Percentiles rank a stretch among this genome's conserved stretches.
Conservation (phyloP, 1,140 invertebrate species). For the Drosophila malerkotliana region DNA sequence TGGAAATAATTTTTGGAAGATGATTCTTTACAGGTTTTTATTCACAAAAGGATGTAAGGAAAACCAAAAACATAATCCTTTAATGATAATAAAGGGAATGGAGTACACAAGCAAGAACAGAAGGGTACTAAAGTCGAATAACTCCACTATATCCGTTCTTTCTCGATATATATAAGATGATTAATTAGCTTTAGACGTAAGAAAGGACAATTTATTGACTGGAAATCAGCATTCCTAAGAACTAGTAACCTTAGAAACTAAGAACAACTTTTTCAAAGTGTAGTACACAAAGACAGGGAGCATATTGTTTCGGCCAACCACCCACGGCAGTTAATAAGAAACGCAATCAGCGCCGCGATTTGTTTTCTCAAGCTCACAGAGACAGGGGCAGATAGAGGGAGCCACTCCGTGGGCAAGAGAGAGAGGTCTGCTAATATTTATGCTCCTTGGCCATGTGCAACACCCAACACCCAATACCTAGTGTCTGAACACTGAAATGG, state of each 20-base stretch:
- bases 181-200: too few relatives aligned
- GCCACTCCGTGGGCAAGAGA: constrained; percentile 1
- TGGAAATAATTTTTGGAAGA: background rate
- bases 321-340: constrained; percentile 77
- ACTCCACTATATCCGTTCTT: too few relatives aligned
- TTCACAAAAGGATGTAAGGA: too few relatives aligned
- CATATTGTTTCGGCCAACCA: constrained; percentile 73
- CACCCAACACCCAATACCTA: constrained; percentile 2
- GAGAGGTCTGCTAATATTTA: constrained; percentile 64
- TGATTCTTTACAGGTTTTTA: background rate
- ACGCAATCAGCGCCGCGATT: constrained; percentile 82
- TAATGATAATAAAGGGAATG: too few relatives aligned
- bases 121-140: too few relatives aligned
- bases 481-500: constrained; percentile 51
- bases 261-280: constrained; percentile 6
- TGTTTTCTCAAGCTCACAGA: constrained; percentile 71
- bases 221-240: background rate
- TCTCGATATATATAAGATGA: too few relatives aligned
- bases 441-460: constrained; percentile 47
- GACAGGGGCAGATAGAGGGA: background rate
- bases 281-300: constrained; percentile 48
- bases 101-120: too few relatives aligned
- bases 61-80: too few relatives aligned
- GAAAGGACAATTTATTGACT: background rate
- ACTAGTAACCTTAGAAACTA: too few relatives aligned